Percentiles rank a stretch among this genome's conserved stretches.
phyloP scores from a whole-genome alignment of 2,113 vertebrate species.

The Nymphicus hollandicus region DNA sequence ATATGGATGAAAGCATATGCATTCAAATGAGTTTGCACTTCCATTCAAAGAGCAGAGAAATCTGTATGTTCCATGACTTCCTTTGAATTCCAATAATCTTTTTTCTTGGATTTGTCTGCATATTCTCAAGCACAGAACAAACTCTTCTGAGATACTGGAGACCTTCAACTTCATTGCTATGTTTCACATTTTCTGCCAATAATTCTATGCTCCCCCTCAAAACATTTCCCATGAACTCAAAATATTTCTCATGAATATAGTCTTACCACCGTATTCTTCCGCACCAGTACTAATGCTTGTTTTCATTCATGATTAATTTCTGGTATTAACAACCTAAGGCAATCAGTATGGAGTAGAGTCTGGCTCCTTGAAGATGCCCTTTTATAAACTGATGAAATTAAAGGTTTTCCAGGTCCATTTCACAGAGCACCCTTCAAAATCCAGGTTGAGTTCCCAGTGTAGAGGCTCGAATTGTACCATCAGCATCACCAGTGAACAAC shows the following conservation, averaged over 20 bases:
- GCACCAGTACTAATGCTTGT: neutral
- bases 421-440: neutral
- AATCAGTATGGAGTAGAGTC: neutral
- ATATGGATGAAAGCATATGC: constrained; percentile 11
- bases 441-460: neutral
- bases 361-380: neutral
- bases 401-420: neutral
- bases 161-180: neutral
- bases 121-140: neutral
- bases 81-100: neutral
- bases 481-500: neutral
- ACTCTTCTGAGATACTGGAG: neutral
- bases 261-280: neutral
- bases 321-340: neutral
- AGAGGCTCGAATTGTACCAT: neutral
- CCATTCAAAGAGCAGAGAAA: constrained; percentile 23
- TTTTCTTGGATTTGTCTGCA: neutral
- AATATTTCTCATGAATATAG: neutral
- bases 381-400: neutral
- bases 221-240: neutral
- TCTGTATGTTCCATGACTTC: neutral
- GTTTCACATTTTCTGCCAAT: neutral
- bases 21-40: constrained; percentile 37
- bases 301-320: neutral
- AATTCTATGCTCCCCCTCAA: neutral